Evolutionary conservation across 2,888 invertebrate species (phyloP), one percentile per base, ranked within the genome.

Genomic region (Tachystola acroxantha): DNA sequence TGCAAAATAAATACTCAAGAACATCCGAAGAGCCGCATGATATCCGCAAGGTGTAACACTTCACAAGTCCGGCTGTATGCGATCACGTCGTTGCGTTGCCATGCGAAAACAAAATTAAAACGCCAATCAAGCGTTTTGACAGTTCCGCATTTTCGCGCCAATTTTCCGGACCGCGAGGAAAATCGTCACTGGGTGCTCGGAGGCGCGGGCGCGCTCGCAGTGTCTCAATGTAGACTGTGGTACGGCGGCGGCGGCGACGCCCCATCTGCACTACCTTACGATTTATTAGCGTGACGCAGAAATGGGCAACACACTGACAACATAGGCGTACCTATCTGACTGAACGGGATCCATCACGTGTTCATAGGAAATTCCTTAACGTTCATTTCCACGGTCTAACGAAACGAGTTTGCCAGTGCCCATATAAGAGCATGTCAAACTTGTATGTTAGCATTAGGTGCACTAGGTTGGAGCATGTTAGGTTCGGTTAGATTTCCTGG

Each of bases 61-160:
- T 39, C 34, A 42, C 42, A 36, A 48, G 43, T 44, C 45, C 45
- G 43, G 45, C 42, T 24, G 24, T n/a, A 39, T 36, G 44, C 27
- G 39, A 45, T 46, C 44, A 37, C 55, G 43, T 34, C 44, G 45
- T 42, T 38, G 46, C 36, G 32, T 16, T 6, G 34, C 39, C 38
- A 41, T 43, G 32, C 34, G 40, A 53, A n/a, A n/a, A 54, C 46
- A 48, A 61, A 62, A 64, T 55, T 54, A 40, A 65, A 65, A 67
- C 53, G 64, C 48, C 58, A 57, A 50, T 68, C 48, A 48, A 50
- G 55, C 61, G 63, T 55, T 64, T 64, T 74, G 75, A 71, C 72
- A 69, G 64, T 68, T 77, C 69, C 63, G 66, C 82, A 84, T 85
- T 85, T 85, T 85, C 80, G 84, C 84, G 84, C 77, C 74, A 81